Evolutionary conservation across 2,888 invertebrate genomes (phyloP), one percentile per base, ranked within the genome.

Genomic region (Ochropleura plecta): DNA sequence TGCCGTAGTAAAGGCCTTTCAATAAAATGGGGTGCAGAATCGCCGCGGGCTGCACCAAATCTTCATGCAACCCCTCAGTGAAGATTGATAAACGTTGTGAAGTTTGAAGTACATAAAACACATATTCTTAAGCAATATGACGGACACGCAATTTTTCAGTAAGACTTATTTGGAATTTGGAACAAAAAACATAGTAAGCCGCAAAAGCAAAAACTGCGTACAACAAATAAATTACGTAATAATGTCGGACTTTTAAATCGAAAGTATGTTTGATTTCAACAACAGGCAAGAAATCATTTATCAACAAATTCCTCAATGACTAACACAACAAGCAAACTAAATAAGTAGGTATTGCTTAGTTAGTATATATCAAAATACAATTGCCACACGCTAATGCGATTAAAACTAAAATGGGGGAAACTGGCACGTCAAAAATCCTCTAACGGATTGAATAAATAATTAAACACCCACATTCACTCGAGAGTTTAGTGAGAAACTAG

Each of bases 381-480:
- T 77, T 83, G 67, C 84, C 66, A 78, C 81, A 78, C 73, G 40
- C 57, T 87, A 88, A 88, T 87, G 81, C 86, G 90, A 89, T 90
- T 88, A 86, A 81, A 82, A 84, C 77, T 72, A 86, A 84, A 79
- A 80, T 60, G 73, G 81, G 76, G 79, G 82, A 79, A 81, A 84
- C 75, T 55, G 65, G 74, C 55, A 84, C 70, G 79, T 84, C 83
- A 90, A 91, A 91, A 91, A 91, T 90, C 88, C 88, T 87, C 81
- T 84, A 85, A 88, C 89, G 88, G 88, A 92, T 90, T 93, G 91
- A 93, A 93, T 94, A 93, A 94, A 93, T 94, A 94, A 95, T 94
- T 94, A 93, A 93, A 91, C 92, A 91, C 90, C 91, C 91, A 90
- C 88, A 90, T 88, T 88, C 83, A 88, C 88, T 90, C 76, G 30